Evolutionary conservation across 2,797 vertebrate genomes (phyloP), one percentile per base, ranked within the genome.

Genomic region (Micrastur ruficollis): DNA sequence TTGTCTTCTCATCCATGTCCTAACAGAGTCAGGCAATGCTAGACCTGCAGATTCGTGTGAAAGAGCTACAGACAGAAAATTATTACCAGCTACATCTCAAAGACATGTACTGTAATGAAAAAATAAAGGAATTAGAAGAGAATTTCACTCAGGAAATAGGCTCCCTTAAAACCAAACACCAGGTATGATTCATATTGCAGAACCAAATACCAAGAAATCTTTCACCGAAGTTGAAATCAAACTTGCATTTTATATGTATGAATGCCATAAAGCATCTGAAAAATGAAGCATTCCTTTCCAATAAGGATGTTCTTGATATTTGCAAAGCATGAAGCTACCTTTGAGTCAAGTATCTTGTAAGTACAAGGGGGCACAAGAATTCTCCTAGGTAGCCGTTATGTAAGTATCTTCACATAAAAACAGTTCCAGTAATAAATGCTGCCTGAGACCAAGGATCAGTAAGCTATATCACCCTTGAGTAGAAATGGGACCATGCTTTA

Each of bases 41-140:
- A 96, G 99, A 99, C 90, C 98, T 99, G 88, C 99, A 98, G 97
- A 98, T 98, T 27, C 98, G 96, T 32, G 98, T 99, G 91, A 98
- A 98, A 81, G 99, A 99, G 91, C 96, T 99, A 82, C 98, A 99
- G 95, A 99, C 98, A 98, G 99, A 99, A 97, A 99, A 98, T 25
- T 98, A 99, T 82, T 99, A 99, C n/a, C 98, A 99, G 86, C 98
- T 99, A 34, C 98, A 98, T 46, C 98, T 99, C 56, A 99, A 98
- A 95, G 99, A 99, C 92, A 98, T 99, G 96, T 98, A 98, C 96
- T 98, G 98, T 97, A 98, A 98, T 8, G 98, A 99, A 97, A 99
- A 99, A 98, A 98, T 99, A 91, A 99, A 98, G 96, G 98, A 99
- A 83, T 96, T 99, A 55, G 98, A 98, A 2, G 98, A 99, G 78